phyloP scores from a whole-genome alignment of 2,113 vertebrate species.

The Xiphophorus couchianus region DNA sequence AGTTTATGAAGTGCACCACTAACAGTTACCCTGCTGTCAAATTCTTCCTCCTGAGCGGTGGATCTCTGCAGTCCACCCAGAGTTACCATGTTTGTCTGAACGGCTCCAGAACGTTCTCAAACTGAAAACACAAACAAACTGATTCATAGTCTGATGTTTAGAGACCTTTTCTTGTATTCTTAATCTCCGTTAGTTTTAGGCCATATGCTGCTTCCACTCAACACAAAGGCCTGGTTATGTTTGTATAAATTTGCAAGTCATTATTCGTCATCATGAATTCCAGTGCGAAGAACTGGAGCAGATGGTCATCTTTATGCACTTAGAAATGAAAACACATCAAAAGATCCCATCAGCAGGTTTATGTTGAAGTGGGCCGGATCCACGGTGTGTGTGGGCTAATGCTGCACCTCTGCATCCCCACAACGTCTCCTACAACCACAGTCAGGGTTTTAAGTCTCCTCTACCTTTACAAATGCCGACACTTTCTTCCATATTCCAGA shows the following conservation, averaged over 20 bases:
- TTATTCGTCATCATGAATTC: slow-evolving; percentile 11
- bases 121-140: too few relatives aligned
- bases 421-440: slow-evolving; percentile 10
- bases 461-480: slow-evolving; percentile 21
- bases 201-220: too few relatives aligned
- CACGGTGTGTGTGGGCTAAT: slow-evolving; percentile 37
- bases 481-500: background rate
- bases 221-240: background rate
- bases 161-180: too few relatives aligned
- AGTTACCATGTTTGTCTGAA: too few relatives aligned
- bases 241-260: slow-evolving; percentile 30
- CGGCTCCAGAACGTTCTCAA: too few relatives aligned
- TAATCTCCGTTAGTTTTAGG: too few relatives aligned
- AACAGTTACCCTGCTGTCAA: too few relatives aligned
- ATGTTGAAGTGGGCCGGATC: slow-evolving; percentile 18
- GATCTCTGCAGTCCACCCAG: too few relatives aligned
- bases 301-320: slow-evolving; percentile 17
- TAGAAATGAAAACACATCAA: slow-evolving; percentile 11
- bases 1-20: too few relatives aligned
- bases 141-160: too few relatives aligned
- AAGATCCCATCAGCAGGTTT: slow-evolving; percentile 21
- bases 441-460: slow-evolving; percentile 13
- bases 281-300: slow-evolving; percentile 3
- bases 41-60: too few relatives aligned
- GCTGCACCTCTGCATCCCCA: slow-evolving; percentile 21